These are phyloP conservation scores for Astyanax mexicanus DNA, from an alignment of 2,797 vertebrate genomes.

Conservation along the genomic window DNA sequence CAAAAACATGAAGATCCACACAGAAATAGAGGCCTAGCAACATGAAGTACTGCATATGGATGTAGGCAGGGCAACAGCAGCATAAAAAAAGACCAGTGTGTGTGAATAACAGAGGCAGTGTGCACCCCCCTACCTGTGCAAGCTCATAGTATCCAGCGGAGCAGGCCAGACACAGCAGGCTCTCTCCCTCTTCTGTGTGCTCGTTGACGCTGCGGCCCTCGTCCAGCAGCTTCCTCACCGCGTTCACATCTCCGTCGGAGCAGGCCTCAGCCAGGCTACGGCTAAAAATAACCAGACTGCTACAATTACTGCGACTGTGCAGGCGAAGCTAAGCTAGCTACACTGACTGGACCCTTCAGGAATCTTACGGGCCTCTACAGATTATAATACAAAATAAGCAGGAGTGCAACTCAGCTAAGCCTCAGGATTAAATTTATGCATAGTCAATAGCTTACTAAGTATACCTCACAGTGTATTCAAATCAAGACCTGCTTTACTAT, in stretches of 20 bases:
- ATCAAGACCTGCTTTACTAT: background rate
- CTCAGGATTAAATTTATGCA: background rate
- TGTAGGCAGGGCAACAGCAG: constrained; percentile 10
- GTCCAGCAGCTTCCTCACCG: constrained; percentile 96
- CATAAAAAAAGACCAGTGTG: constrained; percentile 36
- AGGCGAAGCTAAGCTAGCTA: constrained; percentile 56
- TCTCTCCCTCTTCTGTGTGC: constrained; percentile 98
- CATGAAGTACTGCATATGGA: background rate
- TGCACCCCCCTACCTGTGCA: constrained; percentile 89
- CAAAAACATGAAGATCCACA: background rate
- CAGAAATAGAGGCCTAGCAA: constrained; percentile 14
- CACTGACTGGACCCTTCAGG: constrained; percentile 41
- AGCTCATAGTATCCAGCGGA: constrained; percentile 98
- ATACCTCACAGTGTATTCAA: background rate
- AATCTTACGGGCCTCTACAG: constrained; percentile 14
- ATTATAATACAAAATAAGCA: background rate
- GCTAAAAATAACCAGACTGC: constrained; percentile 91
- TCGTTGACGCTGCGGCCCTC: constrained; percentile 98
- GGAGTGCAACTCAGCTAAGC: too few species aligned
- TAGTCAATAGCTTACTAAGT: constrained; percentile 18
- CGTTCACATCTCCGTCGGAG: constrained; percentile 98
- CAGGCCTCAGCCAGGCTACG: constrained; percentile 99
- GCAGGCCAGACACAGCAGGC: constrained; percentile 96
- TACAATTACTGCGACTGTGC: constrained; percentile 88
- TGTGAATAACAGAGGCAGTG: constrained; percentile 17